Evolutionary conservation across 2,888 invertebrate genomes (phyloP).

Genomic region (Acleris holmiana): DNA sequence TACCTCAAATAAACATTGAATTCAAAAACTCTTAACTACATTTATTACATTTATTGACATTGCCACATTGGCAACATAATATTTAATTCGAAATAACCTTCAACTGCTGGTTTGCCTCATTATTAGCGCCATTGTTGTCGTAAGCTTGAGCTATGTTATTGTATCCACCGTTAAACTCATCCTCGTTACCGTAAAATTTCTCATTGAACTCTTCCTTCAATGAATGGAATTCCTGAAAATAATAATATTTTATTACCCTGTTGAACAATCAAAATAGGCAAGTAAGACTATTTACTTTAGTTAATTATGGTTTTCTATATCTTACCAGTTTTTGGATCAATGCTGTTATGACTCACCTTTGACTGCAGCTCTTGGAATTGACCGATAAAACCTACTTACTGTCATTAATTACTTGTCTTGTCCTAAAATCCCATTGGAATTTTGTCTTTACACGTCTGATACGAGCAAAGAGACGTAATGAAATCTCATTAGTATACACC

Average conservation of each 20-base stretch:
- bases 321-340: slow-evolving; percentile 33
- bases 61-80: background rate
- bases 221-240: slow-evolving; percentile 72
- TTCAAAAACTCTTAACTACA: too few relatives aligned
- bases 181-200: slow-evolving; percentile 67
- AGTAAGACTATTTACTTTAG: background rate
- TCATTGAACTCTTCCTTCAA: slow-evolving; percentile 77
- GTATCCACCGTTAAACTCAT: slow-evolving; percentile 51
- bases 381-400: slow-evolving; percentile 20
- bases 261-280: background rate
- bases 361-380: slow-evolving; percentile 48
- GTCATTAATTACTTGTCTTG: background rate
- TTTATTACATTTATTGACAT: too few relatives aligned
- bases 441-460: background rate
- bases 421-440: background rate
- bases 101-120: slow-evolving; percentile 62
- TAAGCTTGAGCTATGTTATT: slow-evolving; percentile 36
- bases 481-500: slow-evolving; percentile 16
- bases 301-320: background rate
- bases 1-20: too few relatives aligned
- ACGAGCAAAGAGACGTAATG: background rate
- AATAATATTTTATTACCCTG: slow-evolving; percentile 24
- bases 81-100: slow-evolving; percentile 56
- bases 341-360: slow-evolving; percentile 37
- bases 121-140: slow-evolving; percentile 43